Conservation (phyloP, 1,140 invertebrate genomes). For the Lamellibrachia luymesi region DNA sequence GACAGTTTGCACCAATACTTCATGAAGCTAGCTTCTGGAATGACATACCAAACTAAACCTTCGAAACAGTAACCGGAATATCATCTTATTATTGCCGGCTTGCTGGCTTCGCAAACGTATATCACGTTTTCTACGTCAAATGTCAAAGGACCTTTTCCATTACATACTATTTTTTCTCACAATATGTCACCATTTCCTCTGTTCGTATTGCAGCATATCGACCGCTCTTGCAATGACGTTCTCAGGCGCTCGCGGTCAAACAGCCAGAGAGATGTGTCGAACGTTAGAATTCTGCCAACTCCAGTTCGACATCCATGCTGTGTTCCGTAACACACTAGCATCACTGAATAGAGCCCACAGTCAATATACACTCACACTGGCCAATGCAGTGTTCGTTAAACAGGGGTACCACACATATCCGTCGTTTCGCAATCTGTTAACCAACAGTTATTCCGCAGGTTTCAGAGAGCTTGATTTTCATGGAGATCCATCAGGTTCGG, state of each 20-base stretch:
- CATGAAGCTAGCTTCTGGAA: too few relatives aligned
- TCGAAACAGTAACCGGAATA: too few relatives aligned
- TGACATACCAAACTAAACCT: too few relatives aligned
- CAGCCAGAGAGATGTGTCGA: constrained; percentile 59
- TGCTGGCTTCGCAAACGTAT: too few relatives aligned
- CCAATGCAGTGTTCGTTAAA: not conserved
- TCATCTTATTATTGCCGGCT: too few relatives aligned
- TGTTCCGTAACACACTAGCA: not conserved
- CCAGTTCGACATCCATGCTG: not conserved
- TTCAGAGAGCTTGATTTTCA: not conserved
- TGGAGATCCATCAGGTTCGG: not conserved
- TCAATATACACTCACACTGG: not conserved
- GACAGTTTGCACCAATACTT: too few relatives aligned
- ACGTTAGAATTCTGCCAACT: not conserved
- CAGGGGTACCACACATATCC: not conserved
- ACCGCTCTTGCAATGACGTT: constrained; percentile 77
- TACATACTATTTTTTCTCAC: too few relatives aligned
- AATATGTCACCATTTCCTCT: not conserved
- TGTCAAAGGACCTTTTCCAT: too few relatives aligned
- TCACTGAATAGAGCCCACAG: not conserved
- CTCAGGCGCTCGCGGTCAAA: constrained; percentile 71
- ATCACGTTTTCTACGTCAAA: too few relatives aligned
- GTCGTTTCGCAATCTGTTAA: not conserved
- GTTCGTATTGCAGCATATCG: constrained; percentile 70
- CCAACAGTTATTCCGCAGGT: not conserved